Base-by-base conservation (phyloP, 2,113 vertebrate genomes). In the Patagioenas fasciata region DNA sequence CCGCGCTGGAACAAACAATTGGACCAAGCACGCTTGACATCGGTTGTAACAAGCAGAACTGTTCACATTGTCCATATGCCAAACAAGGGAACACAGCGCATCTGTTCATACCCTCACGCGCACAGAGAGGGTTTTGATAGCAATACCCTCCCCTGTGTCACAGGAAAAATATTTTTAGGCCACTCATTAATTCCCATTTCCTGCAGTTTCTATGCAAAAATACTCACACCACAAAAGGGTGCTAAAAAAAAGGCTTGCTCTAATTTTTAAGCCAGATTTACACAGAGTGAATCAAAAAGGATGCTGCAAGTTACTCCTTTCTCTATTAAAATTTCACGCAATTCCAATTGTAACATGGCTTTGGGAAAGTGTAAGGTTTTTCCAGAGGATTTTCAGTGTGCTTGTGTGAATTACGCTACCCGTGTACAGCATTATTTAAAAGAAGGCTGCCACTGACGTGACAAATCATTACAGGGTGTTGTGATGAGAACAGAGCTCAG, bases 131-230 rank as follows among this genome's bases (percentile, higher is more conserved):
- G 23, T 80, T 80, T 85, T 88, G 36, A 70, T 88, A 85, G 64
- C 88, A 96, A 58, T 51, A 77, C 13, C 38, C 74, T 94, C 28
- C 15, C 38, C 54, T 77, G 32, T 42, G 70, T 54, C 56, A 78
- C 74, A 85, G 58, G 42, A 91, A 89, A 93, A 89, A 54, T 91
- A 87, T 92, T 94, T 95, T 90, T 88, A 90, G 80, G 77, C 56
- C 17, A 21, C 25, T 88, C 80, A 65, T 82, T 92, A 88, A 91
- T 92, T 91, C 42, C 25, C 6, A 26, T 80, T 94, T 94, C 57
- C 47, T 66, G 42, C 23, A 23, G 31, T 78, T 93, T 83, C 64
- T 86, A 71, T 62, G 75, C 51, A 80, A 69, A 88, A 90, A 66
- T 28, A 69, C 42, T 71, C 32, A 56, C 14, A 66, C 36, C 15